Base-by-base conservation (phyloP, 2,797 vertebrate genomes). In the Rhinichthys osculus region DNA sequence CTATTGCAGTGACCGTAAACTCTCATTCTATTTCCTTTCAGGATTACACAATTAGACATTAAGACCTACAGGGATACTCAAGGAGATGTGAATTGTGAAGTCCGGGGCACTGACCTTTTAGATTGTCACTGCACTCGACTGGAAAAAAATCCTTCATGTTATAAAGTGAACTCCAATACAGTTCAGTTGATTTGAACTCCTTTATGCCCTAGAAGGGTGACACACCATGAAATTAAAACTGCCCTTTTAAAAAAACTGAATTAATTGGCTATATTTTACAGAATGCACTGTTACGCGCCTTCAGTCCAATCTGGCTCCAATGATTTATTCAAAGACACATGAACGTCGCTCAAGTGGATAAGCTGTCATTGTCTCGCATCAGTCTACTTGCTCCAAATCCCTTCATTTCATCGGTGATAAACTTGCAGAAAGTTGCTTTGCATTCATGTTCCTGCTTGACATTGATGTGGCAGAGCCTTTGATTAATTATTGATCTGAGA, bases 401-500 rank as follows among this genome's bases (percentile, higher is more conserved):
- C n/a, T 70, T 83, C 66, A 50, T 73, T 72, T 66, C 59, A 16
- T 42, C 33, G 33, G 62, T 80, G 73, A 50, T 76, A 79, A 78
- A 85, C 52, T 78, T 81, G 66, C 44, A 72, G 40, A 71, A 14
- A 42, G 76, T 81, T 88, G 70, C 67, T 9, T 54, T 62, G 77
- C 47, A 69, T 81, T 88, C 64, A 4, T 74, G 64, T 87, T 78
- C 82, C 89, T 87, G 87, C 78, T 91, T 85, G 90, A 89, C 90
- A 87, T 81, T 77, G 78, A 90, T 86, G 87, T 87, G 87, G 87
- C 88, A 90, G 92, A 90, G 81, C 81, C 84, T 88, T 87, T 87
- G 88, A 92, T 94, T 85, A 94, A 95, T 92, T 93, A 94, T 95
- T 92, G 91, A 94, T 93, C 85, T 71, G 78, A 89, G 90, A 89